Conservation (phyloP, 1,140 invertebrate species). For the Ectropis grisescens region DNA sequence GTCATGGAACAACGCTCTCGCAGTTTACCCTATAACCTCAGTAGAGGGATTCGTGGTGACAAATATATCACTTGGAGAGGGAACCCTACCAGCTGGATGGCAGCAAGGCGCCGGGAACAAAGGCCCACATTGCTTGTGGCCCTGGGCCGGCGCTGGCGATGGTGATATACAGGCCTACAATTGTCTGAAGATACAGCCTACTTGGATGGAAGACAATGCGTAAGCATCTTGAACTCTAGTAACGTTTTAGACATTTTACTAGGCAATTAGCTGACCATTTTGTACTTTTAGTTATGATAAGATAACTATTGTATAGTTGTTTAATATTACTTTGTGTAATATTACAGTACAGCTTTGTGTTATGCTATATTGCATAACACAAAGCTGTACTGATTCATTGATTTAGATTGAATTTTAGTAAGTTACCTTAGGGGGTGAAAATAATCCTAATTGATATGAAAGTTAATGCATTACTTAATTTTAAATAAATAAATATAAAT, state of each 20-base stretch:
- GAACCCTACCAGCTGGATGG: conserved; percentile 41
- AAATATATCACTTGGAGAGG: conserved; percentile 33
- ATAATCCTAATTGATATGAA: too few species aligned
- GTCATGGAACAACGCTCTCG: conserved; percentile 35
- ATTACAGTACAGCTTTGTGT: too few species aligned
- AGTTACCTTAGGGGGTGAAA: too few species aligned
- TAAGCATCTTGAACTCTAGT: conserved; percentile 19
- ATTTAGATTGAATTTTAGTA: too few species aligned
- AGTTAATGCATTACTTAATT: too few species aligned
- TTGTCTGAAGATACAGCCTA: conserved; percentile 57
- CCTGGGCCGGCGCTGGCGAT: conserved; percentile 45
- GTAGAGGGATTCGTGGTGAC: conserved; percentile 34
- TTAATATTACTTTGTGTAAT: too few species aligned
- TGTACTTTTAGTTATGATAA: too few species aligned
- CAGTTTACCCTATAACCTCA: conserved; percentile 19
- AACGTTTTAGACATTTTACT: conserved; percentile 1
- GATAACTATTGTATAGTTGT: too few species aligned
- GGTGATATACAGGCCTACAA: conserved; percentile 34
- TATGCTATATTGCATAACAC: too few species aligned
- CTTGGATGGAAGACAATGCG: conserved; percentile 60
- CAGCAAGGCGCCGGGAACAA: conserved; percentile 25
- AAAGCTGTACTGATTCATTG: too few species aligned
- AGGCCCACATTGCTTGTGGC: conserved; percentile 55
- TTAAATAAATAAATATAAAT: too few species aligned
- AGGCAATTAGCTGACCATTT: too few species aligned